Evolutionary conservation across 2,113 vertebrate species (phyloP).

Genomic region (Caracal caracal): DNA sequence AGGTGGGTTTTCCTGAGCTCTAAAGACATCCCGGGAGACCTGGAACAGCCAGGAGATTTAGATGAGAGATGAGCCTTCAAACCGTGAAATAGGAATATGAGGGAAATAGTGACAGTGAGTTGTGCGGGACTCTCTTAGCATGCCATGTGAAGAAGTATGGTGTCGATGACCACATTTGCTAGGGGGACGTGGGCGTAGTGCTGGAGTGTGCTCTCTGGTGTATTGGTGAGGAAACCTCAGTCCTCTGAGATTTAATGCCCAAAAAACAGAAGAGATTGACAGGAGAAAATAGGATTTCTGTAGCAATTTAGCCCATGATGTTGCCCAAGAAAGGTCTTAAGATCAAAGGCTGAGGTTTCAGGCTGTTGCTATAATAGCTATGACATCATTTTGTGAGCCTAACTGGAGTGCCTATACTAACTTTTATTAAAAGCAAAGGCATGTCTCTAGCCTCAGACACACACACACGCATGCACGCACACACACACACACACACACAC

Average conservation of each 20-base stretch:
- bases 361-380: background rate
- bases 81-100: background rate
- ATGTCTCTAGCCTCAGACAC: background rate
- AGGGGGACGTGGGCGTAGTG: background rate
- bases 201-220: background rate
- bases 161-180: background rate
- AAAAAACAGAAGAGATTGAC: slow-evolving; percentile 7
- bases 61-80: background rate
- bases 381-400: slow-evolving; percentile 46
- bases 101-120: background rate
- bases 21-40: background rate
- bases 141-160: background rate
- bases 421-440: background rate
- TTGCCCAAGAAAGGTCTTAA: slow-evolving; percentile 43
- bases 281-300: slow-evolving; percentile 32
- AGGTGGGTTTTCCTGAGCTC: background rate
- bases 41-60: background rate
- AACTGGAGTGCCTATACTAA: background rate
- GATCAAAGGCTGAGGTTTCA: slow-evolving; percentile 47
- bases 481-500: background rate
- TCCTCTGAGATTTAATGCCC: slow-evolving; percentile 28
- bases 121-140: background rate
- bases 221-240: background rate
- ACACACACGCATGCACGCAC: background rate
- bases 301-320: slow-evolving; percentile 6